A percentile compares a stretch with the other conserved stretches of the same genome.
These are phyloP conservation scores for Oopsacas minuta DNA, from an alignment of 37 sponge, comb jelly and placozoan species.

Conservation along the genomic window DNA sequence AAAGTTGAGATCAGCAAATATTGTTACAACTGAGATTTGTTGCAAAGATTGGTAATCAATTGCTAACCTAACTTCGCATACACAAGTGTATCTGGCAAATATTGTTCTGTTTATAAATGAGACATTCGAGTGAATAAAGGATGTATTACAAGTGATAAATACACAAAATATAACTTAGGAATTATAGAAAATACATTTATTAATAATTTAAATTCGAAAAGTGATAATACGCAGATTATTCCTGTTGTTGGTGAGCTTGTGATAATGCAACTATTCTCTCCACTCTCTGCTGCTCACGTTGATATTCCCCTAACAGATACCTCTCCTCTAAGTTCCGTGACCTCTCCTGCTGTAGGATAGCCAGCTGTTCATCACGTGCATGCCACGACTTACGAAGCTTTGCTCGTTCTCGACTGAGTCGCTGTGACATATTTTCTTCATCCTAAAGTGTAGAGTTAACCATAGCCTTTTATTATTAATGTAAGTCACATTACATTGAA, in stretches of 20 bases:
- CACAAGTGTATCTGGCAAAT: too few species aligned
- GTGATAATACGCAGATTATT: background rate
- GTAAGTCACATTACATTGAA: too few species aligned
- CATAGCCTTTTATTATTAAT: too few species aligned
- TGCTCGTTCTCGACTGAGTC: background rate
- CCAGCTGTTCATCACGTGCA: background rate
- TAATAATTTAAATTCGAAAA: background rate
- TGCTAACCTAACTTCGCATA: too few species aligned
- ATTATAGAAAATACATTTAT: background rate
- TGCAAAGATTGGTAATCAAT: too few species aligned
- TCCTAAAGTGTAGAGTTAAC: background rate
- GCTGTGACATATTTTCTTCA: background rate
- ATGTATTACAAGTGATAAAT: background rate
- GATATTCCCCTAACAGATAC: background rate
- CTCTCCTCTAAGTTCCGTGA: background rate
- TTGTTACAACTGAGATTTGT: too few species aligned
- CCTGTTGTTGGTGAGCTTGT: background rate
- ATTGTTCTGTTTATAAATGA: too few species aligned
- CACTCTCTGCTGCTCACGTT: background rate
- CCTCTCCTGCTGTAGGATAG: background rate
- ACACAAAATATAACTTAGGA: conserved; percentile 1
- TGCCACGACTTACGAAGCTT: background rate
- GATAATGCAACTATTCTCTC: background rate
- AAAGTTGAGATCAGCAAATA: background rate
- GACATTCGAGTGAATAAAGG: too few species aligned